These are phyloP conservation scores for Tigriopus japonicus DNA, from an alignment of 1,140 invertebrate genomes.

Conservation along the genomic window DNA sequence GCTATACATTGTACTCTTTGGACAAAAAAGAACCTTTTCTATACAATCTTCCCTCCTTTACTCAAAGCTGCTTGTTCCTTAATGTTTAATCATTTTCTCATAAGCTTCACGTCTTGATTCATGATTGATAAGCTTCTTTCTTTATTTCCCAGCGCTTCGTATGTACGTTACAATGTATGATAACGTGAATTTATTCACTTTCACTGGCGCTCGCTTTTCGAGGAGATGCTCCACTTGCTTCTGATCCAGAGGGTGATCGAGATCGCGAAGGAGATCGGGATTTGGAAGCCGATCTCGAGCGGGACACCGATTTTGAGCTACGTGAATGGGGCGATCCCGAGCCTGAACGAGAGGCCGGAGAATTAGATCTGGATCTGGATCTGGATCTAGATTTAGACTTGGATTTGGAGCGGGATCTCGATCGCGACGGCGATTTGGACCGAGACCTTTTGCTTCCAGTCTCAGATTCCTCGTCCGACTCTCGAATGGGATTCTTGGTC, in stretches of 20 bases:
- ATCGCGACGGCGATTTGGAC: background rate
- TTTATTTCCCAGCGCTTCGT: too few species aligned
- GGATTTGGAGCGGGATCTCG: background rate
- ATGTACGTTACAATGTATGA: too few species aligned
- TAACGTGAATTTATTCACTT: too few species aligned
- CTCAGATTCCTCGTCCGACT: conserved; percentile 46
- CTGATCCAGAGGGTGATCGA: conserved; percentile 1
- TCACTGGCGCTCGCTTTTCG: too few species aligned
- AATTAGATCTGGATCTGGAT: background rate
- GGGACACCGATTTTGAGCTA: background rate
- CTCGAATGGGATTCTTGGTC: conserved; percentile 37
- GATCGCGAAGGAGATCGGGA: background rate
- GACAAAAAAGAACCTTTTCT: too few species aligned
- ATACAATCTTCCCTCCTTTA: too few species aligned
- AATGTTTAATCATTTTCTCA: too few species aligned
- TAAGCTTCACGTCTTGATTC: too few species aligned
- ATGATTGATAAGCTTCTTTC: too few species aligned
- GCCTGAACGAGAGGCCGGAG: background rate
- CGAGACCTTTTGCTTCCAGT: conserved; percentile 1
- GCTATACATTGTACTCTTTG: too few species aligned
- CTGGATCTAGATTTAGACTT: background rate
- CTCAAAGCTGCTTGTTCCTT: too few species aligned
- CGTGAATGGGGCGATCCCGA: too few species aligned
- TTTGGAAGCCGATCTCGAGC: background rate
- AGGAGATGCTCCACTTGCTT: conserved; percentile 2